Percentiles rank a stretch among this genome's conserved stretches.
Conservation (phyloP, 2,888 invertebrate species). For the Melolontha melolontha region DNA sequence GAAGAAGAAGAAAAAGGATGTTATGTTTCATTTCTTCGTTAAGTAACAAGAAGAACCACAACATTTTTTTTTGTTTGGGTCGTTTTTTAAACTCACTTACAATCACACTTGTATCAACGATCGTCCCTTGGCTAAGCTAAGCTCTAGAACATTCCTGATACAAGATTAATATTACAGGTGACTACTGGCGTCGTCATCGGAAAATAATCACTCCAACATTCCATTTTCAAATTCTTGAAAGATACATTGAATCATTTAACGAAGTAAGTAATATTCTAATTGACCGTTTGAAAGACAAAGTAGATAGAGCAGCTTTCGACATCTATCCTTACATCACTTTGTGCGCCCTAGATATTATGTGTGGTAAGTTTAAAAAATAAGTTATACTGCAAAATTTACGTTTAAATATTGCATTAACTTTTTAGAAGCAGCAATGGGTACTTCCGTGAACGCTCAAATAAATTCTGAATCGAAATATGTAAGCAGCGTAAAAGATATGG, state of each 20-base stretch:
- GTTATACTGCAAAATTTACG: too few relatives aligned
- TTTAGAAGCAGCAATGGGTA: conserved; percentile 77
- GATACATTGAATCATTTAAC: conserved; percentile 62
- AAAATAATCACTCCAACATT: conserved; percentile 66
- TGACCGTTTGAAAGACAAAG: conserved; percentile 65
- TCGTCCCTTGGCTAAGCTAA: too few relatives aligned
- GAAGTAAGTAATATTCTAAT: conserved; percentile 68
- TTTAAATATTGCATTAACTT: too few relatives aligned
- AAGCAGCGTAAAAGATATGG: conserved; percentile 71
- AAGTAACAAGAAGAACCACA: too few relatives aligned
- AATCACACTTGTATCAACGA: too few relatives aligned
- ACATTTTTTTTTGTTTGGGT: too few relatives aligned
- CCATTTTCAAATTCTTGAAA: conserved; percentile 64
- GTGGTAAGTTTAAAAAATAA: conserved; percentile 69
- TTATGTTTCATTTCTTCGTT: too few relatives aligned
- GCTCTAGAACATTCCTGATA: too few relatives aligned
- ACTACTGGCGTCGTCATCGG: conserved; percentile 64
- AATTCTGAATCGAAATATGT: conserved; percentile 78
- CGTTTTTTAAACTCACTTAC: too few relatives aligned
- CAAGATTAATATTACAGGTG: conserved; percentile 59
- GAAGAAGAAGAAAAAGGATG: too few relatives aligned
- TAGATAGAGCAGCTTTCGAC: conserved; percentile 66
- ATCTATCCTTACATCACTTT: conserved; percentile 73
- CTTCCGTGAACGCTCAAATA: conserved; percentile 76
- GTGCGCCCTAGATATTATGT: conserved; percentile 72